A percentile compares a stretch with the other conserved stretches of the same genome.
phyloP scores from a whole-genome alignment of 2,797 vertebrate species.

The Aldrovandia affinis region DNA sequence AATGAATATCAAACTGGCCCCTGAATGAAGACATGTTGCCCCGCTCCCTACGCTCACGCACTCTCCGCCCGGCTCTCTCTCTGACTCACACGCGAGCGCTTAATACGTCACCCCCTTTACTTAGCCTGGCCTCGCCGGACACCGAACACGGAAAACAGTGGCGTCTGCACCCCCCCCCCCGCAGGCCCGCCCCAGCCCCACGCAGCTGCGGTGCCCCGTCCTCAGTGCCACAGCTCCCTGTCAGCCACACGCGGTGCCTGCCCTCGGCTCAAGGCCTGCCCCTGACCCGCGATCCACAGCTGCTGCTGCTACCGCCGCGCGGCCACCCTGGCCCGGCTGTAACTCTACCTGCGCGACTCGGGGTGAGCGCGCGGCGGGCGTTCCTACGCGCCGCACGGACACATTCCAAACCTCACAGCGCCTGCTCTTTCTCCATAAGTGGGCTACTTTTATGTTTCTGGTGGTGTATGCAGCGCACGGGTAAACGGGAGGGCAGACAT shows the following conservation, averaged over 20 bases:
- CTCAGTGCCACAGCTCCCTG: neutral
- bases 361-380: neutral
- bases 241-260: conserved; percentile 1
- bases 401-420: conserved; percentile 10
- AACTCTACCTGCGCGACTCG: neutral
- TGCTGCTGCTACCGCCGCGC: neutral
- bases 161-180: neutral
- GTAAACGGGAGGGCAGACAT: neutral
- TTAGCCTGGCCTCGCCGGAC: neutral
- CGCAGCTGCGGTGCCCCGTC: neutral
- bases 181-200: no score
- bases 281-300: neutral
- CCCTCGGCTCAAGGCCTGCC: neutral
- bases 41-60: neutral
- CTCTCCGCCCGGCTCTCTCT: neutral
- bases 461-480: conserved; percentile 16
- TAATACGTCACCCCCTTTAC: neutral
- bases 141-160: neutral
- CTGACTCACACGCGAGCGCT: neutral
- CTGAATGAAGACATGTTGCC: neutral
- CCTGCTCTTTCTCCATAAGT: neutral
- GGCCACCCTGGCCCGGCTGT: neutral
- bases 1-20: neutral
- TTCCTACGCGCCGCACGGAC: neutral
- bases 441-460: conserved; percentile 5